phyloP scores from a whole-genome alignment of 2,113 vertebrate species.

The Pimephales promelas region DNA sequence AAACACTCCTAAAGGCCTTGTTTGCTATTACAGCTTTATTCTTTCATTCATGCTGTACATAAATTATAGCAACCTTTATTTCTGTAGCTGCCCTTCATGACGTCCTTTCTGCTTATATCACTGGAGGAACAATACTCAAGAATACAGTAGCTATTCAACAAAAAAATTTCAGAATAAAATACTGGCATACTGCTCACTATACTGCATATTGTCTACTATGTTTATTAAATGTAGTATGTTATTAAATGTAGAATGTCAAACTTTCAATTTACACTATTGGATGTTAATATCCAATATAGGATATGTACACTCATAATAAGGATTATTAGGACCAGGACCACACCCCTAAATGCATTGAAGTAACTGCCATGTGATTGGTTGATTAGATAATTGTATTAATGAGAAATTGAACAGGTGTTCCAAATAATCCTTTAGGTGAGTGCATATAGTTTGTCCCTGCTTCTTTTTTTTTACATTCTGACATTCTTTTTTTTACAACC shows the following conservation, averaged over 20 bases:
- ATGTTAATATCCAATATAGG: no score
- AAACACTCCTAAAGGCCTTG: conserved; percentile 36
- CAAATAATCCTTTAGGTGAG: no score
- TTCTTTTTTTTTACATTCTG: no score
- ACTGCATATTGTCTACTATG: not conserved
- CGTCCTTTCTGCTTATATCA: not conserved
- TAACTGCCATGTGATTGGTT: no score
- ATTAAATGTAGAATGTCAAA: not conserved
- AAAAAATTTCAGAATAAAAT: not conserved
- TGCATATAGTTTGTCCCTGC: no score
- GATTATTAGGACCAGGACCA: no score
- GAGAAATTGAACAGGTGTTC: no score
- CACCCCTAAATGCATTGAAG: no score
- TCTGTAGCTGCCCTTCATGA: conserved; percentile 3
- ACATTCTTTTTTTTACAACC: no score
- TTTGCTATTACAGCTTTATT: conserved; percentile 27
- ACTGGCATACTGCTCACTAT: not conserved
- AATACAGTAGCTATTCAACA: not conserved
- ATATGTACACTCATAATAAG: no score
- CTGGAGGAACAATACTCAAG: not conserved
- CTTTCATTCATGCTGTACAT: conserved; percentile 18
- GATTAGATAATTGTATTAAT: no score
- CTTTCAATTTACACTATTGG: no score
- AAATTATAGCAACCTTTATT: conserved; percentile 1
- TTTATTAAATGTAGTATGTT: not conserved